These are phyloP conservation scores for Cataglyphis altisquamis DNA, from an alignment of 2,888 invertebrate species.

Conservation along the genomic window DNA sequence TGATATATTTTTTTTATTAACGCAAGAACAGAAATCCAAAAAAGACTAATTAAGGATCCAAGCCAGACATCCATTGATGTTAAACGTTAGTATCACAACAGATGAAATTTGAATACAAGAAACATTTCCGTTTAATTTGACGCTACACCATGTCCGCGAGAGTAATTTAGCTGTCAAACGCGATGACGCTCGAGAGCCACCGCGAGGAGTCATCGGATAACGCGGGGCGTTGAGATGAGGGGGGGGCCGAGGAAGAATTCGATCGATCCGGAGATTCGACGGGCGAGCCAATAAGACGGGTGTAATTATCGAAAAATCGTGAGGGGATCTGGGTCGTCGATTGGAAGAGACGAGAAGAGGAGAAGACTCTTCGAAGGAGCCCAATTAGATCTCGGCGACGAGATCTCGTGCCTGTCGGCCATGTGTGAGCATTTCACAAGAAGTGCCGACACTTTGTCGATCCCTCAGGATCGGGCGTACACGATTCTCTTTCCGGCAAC, in stretches of 20 bases:
- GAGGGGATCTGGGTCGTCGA: slow-evolving; percentile 76
- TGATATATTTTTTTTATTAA: neutral
- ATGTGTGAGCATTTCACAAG: slow-evolving; percentile 83
- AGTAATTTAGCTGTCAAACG: slow-evolving; percentile 40
- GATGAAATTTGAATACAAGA: slow-evolving; percentile 7
- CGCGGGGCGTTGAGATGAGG: slow-evolving; percentile 23
- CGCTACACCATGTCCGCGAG: neutral
- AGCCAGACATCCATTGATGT: neutral
- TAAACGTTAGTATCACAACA: neutral
- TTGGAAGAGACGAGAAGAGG: slow-evolving; percentile 34
- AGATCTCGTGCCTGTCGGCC: slow-evolving; percentile 77
- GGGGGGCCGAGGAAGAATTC: slow-evolving; percentile 61
- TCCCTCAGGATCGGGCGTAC: slow-evolving; percentile 44
- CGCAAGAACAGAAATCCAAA: neutral
- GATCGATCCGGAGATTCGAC: slow-evolving; percentile 63
- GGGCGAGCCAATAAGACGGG: slow-evolving; percentile 48
- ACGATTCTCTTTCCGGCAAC: slow-evolving; percentile 67
- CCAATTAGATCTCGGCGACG: slow-evolving; percentile 78
- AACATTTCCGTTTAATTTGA: slow-evolving; percentile 34
- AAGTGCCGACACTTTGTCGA: slow-evolving; percentile 74
- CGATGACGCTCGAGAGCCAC: slow-evolving; percentile 42
- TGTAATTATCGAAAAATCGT: slow-evolving; percentile 79
- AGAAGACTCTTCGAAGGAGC: slow-evolving; percentile 30
- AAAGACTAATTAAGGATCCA: neutral
- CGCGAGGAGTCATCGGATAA: slow-evolving; percentile 39